These are phyloP conservation scores for Drosophila paramelanica DNA, from an alignment of 2,888 invertebrate genomes.

Conservation along the genomic window DNA sequence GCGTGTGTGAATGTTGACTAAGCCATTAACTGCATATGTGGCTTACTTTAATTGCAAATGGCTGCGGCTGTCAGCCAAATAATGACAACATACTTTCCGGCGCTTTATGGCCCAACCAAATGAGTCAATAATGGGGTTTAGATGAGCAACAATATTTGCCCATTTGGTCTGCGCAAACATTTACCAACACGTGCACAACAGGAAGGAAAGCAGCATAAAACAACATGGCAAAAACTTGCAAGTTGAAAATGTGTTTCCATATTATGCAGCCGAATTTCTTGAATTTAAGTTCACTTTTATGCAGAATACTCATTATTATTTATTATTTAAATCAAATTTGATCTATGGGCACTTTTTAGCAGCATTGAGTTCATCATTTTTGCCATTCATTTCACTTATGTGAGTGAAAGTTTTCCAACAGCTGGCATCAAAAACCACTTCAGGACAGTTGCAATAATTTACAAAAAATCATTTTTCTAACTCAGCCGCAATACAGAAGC, in stretches of 20 bases:
- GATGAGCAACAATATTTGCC: conserved; percentile 65
- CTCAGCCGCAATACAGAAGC: conserved; percentile 20
- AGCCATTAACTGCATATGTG: conserved; percentile 73
- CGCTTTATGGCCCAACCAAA: conserved; percentile 60
- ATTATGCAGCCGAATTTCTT: conserved; percentile 1
- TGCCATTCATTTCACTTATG: conserved; percentile 27
- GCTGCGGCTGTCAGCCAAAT: conserved; percentile 61
- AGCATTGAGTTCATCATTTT: conserved; percentile 27
- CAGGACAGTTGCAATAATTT: conserved; percentile 59
- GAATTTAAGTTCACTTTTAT: not conserved
- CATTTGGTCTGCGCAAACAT: conserved; percentile 30
- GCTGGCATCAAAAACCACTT: conserved; percentile 31
- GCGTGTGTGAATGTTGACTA: conserved; percentile 37
- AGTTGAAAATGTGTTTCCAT: not conserved
- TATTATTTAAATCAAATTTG: not conserved
- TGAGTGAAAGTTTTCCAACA: conserved; percentile 25
- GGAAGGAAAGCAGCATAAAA: conserved; percentile 6
- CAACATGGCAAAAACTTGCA: conserved; percentile 1
- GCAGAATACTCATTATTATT: too few relatives aligned
- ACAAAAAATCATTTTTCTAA: conserved; percentile 61
- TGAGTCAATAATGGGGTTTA: conserved; percentile 73
- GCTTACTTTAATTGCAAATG: conserved; percentile 72
- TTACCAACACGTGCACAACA: conserved; percentile 30
- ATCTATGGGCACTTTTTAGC: not conserved
- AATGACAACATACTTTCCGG: conserved; percentile 73